Percentiles rank a stretch among this genome's conserved stretches.
These are phyloP conservation scores for Agrotis ipsilon DNA, from an alignment of 2,888 invertebrate species.

Conservation along the genomic window DNA sequence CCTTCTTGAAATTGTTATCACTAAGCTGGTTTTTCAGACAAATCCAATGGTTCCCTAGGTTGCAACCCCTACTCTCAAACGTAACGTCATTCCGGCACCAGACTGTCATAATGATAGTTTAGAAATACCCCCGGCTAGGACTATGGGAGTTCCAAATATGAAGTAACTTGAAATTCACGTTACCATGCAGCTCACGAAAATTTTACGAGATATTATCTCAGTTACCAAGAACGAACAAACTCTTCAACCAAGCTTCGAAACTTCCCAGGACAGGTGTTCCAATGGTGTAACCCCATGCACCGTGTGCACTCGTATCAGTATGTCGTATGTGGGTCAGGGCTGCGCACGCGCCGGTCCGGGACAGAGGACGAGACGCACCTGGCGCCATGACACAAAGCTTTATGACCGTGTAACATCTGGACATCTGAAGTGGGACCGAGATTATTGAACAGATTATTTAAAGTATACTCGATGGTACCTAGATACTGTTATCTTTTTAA, in stretches of 20 bases:
- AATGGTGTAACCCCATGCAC: constrained; percentile 10
- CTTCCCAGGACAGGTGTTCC: constrained; percentile 12
- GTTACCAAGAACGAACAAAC: too few relatives aligned
- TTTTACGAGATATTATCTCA: too few relatives aligned
- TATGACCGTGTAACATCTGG: constrained; percentile 8
- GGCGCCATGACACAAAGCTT: constrained; percentile 25
- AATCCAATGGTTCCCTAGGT: too few relatives aligned
- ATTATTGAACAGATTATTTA: not conserved
- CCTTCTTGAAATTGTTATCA: too few relatives aligned
- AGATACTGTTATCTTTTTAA: not conserved
- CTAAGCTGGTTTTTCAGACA: too few relatives aligned
- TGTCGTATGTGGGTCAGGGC: constrained; percentile 56
- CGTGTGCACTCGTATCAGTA: constrained; percentile 11
- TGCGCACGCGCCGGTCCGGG: constrained; percentile 29
- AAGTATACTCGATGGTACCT: not conserved
- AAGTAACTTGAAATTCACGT: not conserved
- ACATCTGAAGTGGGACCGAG: not conserved
- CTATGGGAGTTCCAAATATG: too few relatives aligned
- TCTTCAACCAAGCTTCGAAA: too few relatives aligned
- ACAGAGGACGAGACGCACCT: constrained; percentile 44
- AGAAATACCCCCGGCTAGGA: too few relatives aligned
- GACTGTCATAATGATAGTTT: too few relatives aligned
- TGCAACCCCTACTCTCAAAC: too few relatives aligned
- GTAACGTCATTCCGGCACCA: too few relatives aligned
- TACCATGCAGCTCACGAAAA: too few relatives aligned